A percentile compares a stretch with the other conserved stretches of the same genome.
These are phyloP conservation scores for Pegoplata infirma DNA, from an alignment of 2,888 invertebrate genomes.

Conservation along the genomic window DNA sequence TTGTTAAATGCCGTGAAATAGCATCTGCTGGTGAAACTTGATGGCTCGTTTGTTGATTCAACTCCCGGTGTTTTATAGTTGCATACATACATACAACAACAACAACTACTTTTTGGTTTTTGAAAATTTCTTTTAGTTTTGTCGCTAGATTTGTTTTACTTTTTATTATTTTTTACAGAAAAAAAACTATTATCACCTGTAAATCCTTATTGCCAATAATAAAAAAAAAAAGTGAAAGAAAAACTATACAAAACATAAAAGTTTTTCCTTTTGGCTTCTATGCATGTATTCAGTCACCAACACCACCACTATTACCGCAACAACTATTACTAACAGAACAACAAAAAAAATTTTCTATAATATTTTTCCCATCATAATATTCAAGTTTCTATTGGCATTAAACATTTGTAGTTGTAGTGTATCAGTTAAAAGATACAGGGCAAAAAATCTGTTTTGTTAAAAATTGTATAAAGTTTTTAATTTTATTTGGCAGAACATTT, in stretches of 20 bases:
- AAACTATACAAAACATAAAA: slow-evolving; percentile 24
- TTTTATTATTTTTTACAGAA: slow-evolving; percentile 16
- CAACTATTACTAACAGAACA: slow-evolving; percentile 12
- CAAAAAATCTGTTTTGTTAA: too few species aligned
- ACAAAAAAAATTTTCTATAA: background rate
- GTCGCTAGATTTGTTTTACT: background rate
- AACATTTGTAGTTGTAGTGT: too few species aligned
- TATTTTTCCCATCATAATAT: too few species aligned
- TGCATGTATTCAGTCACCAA: too few species aligned
- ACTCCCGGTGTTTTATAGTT: too few species aligned
- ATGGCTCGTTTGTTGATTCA: slow-evolving; percentile 41
- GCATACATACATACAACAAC: too few species aligned
- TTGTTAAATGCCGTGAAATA: slow-evolving; percentile 54
- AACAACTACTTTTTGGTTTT: slow-evolving; percentile 8
- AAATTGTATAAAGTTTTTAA: too few species aligned
- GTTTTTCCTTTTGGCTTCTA: slow-evolving; percentile 36
- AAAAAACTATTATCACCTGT: slow-evolving; percentile 72
- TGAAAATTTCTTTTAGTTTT: slow-evolving; percentile 22
- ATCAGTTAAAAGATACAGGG: too few species aligned
- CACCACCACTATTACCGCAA: too few species aligned
- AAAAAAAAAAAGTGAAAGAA: slow-evolving; percentile 17
- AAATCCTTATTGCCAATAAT: slow-evolving; percentile 74
- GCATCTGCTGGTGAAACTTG: slow-evolving; percentile 40
- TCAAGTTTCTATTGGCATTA: too few species aligned
- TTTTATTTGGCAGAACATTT: too few species aligned